Percentiles rank a stretch among this genome's conserved stretches.
Evolutionary conservation across 2,113 vertebrate genomes (phyloP).

Genomic region (Ictalurus punctatus): DNA sequence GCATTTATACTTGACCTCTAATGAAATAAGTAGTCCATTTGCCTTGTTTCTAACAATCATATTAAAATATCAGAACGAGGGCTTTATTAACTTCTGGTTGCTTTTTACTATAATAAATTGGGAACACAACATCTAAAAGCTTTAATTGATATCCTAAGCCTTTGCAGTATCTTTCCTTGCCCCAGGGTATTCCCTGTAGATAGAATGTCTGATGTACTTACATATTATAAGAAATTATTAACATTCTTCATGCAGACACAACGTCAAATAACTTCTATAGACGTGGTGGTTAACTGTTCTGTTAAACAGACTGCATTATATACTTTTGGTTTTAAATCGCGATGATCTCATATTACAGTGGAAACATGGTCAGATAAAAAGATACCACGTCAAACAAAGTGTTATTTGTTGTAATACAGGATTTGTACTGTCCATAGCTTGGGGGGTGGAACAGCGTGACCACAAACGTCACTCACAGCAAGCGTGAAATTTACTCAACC

Average conservation of each 20-base stretch:
- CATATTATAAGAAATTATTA: no score
- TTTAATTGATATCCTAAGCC: not conserved
- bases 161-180: not conserved
- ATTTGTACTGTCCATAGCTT: not conserved
- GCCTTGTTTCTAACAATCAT: not conserved
- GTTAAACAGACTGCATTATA: not conserved
- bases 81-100: not conserved
- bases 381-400: not conserved
- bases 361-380: not conserved
- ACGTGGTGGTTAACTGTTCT: not conserved
- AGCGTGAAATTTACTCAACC: not conserved
- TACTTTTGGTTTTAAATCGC: not conserved
- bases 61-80: not conserved
- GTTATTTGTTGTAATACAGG: not conserved
- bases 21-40: conserved; percentile 11
- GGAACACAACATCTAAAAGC: not conserved
- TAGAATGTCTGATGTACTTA: no score
- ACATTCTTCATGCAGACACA: not conserved
- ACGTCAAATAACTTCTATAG: not conserved
- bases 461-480: not conserved
- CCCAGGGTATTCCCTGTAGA: no score
- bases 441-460: not conserved
- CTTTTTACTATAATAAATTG: not conserved
- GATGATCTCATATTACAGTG: not conserved
- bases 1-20: not conserved